Evolutionary conservation across 2,113 vertebrate species (phyloP).

Genomic region (Oreochromis aureus): DNA sequence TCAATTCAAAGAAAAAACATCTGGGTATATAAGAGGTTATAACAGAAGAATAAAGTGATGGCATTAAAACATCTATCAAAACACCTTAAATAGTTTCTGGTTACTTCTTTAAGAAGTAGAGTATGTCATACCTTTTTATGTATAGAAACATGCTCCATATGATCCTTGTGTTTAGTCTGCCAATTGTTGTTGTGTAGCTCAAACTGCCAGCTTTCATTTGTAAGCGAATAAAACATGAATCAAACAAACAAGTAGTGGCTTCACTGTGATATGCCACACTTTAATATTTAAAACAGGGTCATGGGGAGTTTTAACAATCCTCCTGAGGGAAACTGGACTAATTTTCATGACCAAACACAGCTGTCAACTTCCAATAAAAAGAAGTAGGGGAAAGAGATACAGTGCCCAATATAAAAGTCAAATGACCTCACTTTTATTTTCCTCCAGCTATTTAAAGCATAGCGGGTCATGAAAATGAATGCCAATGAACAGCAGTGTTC

Average conservation of each 20-base stretch:
- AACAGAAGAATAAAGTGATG: background rate
- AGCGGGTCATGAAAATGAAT: conserved; percentile 30
- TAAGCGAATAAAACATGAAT: conserved; percentile 3
- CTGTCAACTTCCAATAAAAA: conserved; percentile 38
- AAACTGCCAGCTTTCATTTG: conserved; percentile 33
- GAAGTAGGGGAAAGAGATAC: background rate
- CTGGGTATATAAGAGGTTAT: background rate
- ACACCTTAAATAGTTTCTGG: background rate
- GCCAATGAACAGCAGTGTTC: conserved; percentile 39
- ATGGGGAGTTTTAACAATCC: background rate
- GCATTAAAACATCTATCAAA: background rate
- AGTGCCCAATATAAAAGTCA: conserved; percentile 11
- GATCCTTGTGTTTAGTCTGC: background rate
- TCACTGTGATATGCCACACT: background rate
- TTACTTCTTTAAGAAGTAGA: background rate
- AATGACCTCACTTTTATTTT: conserved; percentile 41
- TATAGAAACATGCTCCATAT: background rate
- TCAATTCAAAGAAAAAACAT: background rate
- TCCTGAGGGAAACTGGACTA: background rate
- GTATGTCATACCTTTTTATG: background rate
- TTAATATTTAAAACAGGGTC: conserved; percentile 3
- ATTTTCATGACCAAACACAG: conserved; percentile 24
- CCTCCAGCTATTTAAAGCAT: background rate
- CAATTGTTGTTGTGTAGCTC: background rate
- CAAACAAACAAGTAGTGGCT: background rate